phyloP scores from a whole-genome alignment of 2,888 invertebrate genomes.

The Polyommatus icarus region DNA sequence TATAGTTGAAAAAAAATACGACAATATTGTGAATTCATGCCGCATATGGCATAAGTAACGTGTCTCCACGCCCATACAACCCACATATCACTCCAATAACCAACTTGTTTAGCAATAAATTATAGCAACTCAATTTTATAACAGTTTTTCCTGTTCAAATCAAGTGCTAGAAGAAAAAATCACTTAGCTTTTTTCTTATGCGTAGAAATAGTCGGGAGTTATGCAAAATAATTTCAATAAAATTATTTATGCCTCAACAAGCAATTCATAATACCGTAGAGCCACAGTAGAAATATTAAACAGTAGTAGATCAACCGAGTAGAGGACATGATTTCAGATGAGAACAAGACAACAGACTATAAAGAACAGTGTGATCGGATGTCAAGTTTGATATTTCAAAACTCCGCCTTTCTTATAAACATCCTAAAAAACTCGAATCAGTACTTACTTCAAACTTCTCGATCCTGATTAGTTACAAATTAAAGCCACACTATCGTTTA shows the following conservation, averaged over 20 bases:
- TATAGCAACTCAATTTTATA: not conserved
- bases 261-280: conserved; percentile 15
- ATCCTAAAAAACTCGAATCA: too few species aligned
- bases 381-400: not conserved
- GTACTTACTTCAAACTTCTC: too few species aligned
- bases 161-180: not conserved
- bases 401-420: too few species aligned
- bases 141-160: not conserved
- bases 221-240: conserved; percentile 17
- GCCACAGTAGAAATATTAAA: not conserved
- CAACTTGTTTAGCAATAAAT: not conserved
- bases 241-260: conserved; percentile 13
- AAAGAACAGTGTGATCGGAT: not conserved
- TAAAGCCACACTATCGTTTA: too few species aligned
- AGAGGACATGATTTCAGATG: not conserved
- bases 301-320: not conserved
- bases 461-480: too few species aligned
- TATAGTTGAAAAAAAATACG: too few species aligned
- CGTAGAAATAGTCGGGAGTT: not conserved
- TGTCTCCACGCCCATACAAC: not conserved
- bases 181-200: conserved; percentile 13
- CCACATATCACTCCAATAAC: not conserved
- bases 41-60: not conserved
- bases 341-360: not conserved
- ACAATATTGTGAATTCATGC: too few species aligned